Evolutionary conservation across 2,888 invertebrate genomes (phyloP), one percentile per base, ranked within the genome.

Genomic region (Pandemis cinnamomeana): DNA sequence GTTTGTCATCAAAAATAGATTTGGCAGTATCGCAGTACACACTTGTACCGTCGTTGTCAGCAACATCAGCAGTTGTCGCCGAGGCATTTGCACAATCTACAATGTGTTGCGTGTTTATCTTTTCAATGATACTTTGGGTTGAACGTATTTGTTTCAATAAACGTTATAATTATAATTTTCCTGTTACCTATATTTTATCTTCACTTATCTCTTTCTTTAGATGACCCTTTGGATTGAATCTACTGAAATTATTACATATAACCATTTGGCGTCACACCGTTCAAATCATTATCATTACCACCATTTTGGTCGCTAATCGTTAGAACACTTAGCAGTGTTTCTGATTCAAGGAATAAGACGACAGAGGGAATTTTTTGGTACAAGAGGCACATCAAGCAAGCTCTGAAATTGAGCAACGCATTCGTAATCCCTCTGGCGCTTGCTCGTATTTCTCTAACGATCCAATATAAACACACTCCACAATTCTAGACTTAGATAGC

Each of bases 1-100:
- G 64, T 2, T 60, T 74, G 62, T 61, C 74, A 74, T 74, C 74
- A 74, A 74, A 74, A 74, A 74, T 74, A 74, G 74, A 74, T 74
- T 74, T 74, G 74, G 74, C 74, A 74, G 70, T 71, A 70, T 66
- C 60, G 61, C 20, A 20, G 36, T 15, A 67, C 36, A 69, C 46
- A 58, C 58, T 73, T 55, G 69, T 60, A 69, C 62, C 62, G 7
- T 68, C 67, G 71, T 67, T 61, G 67, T 64, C 64, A 6, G 27
- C 27, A 58, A 69, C 68, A 73, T 66, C 69, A 44, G 55, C 36
- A 60, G 60, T 73, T 66, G 69, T 70, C 73, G 60, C 44, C 44
- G 27, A 60, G 48, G 60, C 64, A 69, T 73, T 73, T 64, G 58
- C 58, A 64, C 72, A 69, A 73, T 69, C 55, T 64, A 64, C 63